Conservation (phyloP, 2,113 vertebrate genomes). For the Dipodomys spectabilis region DNA sequence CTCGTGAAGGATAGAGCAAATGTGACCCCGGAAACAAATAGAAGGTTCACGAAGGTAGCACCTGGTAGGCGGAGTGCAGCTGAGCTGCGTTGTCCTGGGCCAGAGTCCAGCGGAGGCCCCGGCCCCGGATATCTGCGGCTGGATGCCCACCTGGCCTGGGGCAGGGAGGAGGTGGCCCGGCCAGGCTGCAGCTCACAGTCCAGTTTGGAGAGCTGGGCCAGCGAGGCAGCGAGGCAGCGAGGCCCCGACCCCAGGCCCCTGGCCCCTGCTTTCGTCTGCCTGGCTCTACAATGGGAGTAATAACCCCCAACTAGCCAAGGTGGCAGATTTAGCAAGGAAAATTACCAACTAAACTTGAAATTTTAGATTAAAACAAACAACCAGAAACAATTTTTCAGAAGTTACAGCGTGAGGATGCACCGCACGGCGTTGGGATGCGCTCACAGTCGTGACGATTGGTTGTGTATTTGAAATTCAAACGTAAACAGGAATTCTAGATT, state of each 20-base stretch:
- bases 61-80: background rate
- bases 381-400: background rate
- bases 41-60: accelerated
- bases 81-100: background rate
- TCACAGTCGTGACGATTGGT: accelerated
- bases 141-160: background rate
- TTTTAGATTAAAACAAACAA: background rate
- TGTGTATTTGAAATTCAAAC: background rate
- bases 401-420: background rate
- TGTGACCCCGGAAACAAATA: background rate
- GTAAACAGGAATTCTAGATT: background rate
- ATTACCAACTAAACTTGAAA: background rate
- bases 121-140: accelerated
- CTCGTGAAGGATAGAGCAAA: background rate
- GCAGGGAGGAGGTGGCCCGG: too few relatives aligned
- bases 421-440: background rate
- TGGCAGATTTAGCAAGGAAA: background rate
- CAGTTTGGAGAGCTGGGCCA: background rate
- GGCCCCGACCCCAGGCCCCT: accelerated
- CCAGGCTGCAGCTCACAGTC: accelerated
- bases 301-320: background rate
- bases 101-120: background rate
- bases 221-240: too few relatives aligned
- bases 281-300: background rate
- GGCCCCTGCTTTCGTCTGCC: accelerated